Base-by-base conservation (phyloP, 2,888 invertebrate species). In the Sesia bembeciformis region DNA sequence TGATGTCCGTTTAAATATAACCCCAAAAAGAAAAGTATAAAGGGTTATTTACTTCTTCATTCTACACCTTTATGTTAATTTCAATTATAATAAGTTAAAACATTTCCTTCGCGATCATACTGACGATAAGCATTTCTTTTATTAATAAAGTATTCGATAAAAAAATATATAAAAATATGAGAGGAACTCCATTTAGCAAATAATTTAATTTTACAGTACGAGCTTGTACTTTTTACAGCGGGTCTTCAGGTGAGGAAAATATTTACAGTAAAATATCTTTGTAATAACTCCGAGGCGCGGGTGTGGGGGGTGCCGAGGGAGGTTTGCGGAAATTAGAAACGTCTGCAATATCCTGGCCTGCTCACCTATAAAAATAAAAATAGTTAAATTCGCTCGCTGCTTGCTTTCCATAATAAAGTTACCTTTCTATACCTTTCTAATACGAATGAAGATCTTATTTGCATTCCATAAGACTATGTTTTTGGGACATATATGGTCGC, bases 251-350 rank as follows among this genome's bases (percentile, higher is more conserved):
- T 39, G 50, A 61, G 58, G 62, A 71, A 73, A 76, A 73, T 74
- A 68, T 74, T 70, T 72, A 70, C 66, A 59, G 70, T 63, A 66
- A 71, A 74, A 66, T 6, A 42, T 42, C 23, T 23, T 23, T 23
- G 23, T 78, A 75, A 76, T 75, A 75, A 74, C 70, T 75, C 64
- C 58, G 58, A 56, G 56, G 61, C 62, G 60, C 59, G 52, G 52
- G 51, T 49, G 60, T 55, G 64, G 23, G 39, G 7, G 50, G 23
- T 6, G 50, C 6, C 23, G 50, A 39, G 60, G 63, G 63, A 62
- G 59, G 66, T 64, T 62, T 66, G 65, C 78, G 79, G 79, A 79
- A 79, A 80, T 80, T 76, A 77, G 71, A 76, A 76, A 65, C 68
- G 71, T 72, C 71, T 72, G 76, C 74, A 76, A 76, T 78, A 77